Evolutionary conservation across 2,888 invertebrate species (phyloP).

Genomic region (Bimastos eiseni): DNA sequence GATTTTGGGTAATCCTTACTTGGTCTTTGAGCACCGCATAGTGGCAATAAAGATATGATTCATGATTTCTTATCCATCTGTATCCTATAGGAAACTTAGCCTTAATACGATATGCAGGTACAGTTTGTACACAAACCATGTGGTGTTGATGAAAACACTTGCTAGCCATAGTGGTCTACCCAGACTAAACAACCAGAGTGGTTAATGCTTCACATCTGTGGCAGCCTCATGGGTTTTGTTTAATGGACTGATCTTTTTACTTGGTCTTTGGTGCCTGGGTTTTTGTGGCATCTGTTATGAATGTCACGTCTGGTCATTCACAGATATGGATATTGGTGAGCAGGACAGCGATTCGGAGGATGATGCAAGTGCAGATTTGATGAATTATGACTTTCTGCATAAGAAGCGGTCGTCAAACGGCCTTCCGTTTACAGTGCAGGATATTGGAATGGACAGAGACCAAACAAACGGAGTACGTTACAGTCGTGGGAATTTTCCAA

Average conservation of each 20-base stretch:
- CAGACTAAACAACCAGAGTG: too few relatives aligned
- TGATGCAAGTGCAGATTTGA: background rate
- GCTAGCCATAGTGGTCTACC: too few relatives aligned
- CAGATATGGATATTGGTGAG: constrained; percentile 13
- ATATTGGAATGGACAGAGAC: background rate
- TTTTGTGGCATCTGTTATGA: too few relatives aligned
- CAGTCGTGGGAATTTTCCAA: background rate
- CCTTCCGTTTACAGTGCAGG: constrained; percentile 18
- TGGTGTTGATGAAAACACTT: too few relatives aligned
- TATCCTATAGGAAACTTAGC: too few relatives aligned
- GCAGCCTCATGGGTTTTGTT: too few relatives aligned
- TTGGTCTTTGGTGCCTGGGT: too few relatives aligned
- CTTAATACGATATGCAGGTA: too few relatives aligned
- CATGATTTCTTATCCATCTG: too few relatives aligned
- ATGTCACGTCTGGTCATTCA: background rate
- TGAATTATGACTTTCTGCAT: background rate
- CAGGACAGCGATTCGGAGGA: background rate
- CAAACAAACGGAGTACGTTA: background rate
- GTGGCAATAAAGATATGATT: background rate
- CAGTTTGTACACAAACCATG: too few relatives aligned
- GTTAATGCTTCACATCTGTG: too few relatives aligned
- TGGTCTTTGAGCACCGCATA: background rate
- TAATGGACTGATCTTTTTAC: too few relatives aligned
- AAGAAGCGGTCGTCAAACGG: background rate
- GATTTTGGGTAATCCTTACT: background rate